A percentile compares a stretch with the other conserved stretches of the same genome.
Conservation (phyloP, 2,888 invertebrate genomes). For the Dicycla oo region DNA sequence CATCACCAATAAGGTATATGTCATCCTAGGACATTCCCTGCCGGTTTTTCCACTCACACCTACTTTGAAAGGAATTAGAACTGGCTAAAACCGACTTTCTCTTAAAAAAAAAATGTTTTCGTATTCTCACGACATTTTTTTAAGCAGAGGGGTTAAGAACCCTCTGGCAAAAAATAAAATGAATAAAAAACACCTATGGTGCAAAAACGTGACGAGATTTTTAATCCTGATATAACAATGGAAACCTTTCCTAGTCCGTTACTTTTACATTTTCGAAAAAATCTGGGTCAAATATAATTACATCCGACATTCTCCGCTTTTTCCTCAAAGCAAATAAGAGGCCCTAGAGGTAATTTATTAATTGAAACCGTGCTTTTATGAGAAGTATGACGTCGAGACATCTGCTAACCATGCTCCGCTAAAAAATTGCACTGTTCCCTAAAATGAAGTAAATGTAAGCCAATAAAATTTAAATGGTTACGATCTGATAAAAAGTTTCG, state of each 20-base stretch:
- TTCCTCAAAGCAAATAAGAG: slow-evolving; percentile 1
- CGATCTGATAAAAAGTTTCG: no score
- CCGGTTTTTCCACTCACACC: no score
- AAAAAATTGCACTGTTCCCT: no score
- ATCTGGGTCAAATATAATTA: slow-evolving; percentile 28
- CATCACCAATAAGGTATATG: no score
- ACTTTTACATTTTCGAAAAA: slow-evolving; percentile 18
- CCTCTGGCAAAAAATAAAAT: not conserved
- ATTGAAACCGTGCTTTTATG: not conserved
- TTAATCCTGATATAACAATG: not conserved
- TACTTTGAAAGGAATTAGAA: no score
- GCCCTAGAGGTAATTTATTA: not conserved
- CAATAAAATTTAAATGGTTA: no score
- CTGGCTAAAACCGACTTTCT: no score
- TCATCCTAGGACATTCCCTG: no score
- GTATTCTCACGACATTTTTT: no score
- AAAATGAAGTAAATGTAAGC: no score
- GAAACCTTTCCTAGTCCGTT: not conserved
- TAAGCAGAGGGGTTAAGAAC: not conserved
- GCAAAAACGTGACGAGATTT: slow-evolving; percentile 21
- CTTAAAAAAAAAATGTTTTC: no score
- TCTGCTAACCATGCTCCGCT: not conserved
- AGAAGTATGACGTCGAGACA: not conserved
- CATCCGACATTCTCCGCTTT: not conserved
- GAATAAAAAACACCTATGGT: not conserved